These are phyloP conservation scores for Aix galericulata DNA, from an alignment of 2,113 vertebrate genomes.

Conservation along the genomic window DNA sequence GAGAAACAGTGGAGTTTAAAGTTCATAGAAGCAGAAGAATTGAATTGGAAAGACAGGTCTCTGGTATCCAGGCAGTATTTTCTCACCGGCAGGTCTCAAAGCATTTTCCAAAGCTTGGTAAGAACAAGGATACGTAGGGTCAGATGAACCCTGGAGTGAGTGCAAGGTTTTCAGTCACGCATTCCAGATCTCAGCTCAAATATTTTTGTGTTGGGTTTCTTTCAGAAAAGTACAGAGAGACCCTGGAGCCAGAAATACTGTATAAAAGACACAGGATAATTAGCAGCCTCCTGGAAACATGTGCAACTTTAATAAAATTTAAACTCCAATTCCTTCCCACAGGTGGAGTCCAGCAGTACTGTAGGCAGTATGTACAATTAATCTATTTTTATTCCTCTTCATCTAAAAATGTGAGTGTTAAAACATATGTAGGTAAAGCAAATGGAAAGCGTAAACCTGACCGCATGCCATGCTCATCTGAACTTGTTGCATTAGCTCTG, in stretches of 20 bases:
- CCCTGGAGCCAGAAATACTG: slow-evolving; percentile 65
- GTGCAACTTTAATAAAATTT: slow-evolving; percentile 50
- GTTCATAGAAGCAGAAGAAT: background rate
- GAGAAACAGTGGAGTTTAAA: background rate
- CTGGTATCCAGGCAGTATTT: background rate
- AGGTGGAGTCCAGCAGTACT: slow-evolving; percentile 59
- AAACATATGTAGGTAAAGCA: slow-evolving; percentile 60
- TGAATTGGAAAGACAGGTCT: background rate
- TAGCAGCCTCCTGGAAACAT: slow-evolving; percentile 71
- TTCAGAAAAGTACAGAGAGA: slow-evolving; percentile 72
- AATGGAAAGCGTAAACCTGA: slow-evolving; percentile 49
- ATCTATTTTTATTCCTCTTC: slow-evolving; percentile 70
- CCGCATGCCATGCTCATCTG: slow-evolving; percentile 28
- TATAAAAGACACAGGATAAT: slow-evolving; percentile 70
- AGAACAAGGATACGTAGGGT: slow-evolving; percentile 11
- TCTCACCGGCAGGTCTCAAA: slow-evolving; percentile 3
- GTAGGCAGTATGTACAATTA: slow-evolving; percentile 37
- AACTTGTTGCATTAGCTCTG: slow-evolving; percentile 36
- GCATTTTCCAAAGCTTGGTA: background rate
- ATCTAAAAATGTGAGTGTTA: slow-evolving; percentile 54
- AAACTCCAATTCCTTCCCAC: slow-evolving; percentile 65
- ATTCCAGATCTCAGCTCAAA: slow-evolving; percentile 66
- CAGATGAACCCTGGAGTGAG: slow-evolving; percentile 8
- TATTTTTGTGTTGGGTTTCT: slow-evolving; percentile 69
- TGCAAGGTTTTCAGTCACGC: slow-evolving; percentile 32